phyloP scores from a whole-genome alignment of 2,113 vertebrate species.

The Bufo gargarizans region DNA sequence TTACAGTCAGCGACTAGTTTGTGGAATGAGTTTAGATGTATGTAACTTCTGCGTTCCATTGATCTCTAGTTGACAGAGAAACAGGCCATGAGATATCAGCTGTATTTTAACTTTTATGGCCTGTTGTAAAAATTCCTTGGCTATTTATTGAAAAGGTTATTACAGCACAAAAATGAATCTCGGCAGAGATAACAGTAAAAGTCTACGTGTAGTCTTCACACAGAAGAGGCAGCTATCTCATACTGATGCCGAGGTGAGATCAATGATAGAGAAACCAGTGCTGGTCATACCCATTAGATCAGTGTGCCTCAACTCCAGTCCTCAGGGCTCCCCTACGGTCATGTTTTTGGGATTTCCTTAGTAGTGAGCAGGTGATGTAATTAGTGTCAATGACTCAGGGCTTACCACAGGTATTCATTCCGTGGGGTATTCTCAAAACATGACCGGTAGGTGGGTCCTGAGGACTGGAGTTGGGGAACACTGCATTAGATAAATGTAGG shows the following conservation, averaged over 20 bases:
- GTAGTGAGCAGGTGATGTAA: too few relatives aligned
- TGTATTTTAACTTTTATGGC: constrained; percentile 35
- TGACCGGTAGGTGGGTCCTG: too few relatives aligned
- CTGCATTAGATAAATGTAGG: too few relatives aligned
- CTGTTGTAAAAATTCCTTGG: constrained; percentile 26
- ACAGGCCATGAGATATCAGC: not conserved
- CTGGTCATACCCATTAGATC: too few relatives aligned
- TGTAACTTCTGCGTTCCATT: not conserved
- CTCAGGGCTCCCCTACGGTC: too few relatives aligned
- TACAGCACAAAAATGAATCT: not conserved
- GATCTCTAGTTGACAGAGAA: not conserved
- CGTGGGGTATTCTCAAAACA: too few relatives aligned
- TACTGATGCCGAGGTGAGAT: not conserved
- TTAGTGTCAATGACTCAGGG: too few relatives aligned
- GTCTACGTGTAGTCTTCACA: not conserved
- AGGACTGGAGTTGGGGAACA: too few relatives aligned
- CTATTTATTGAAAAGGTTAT: constrained; percentile 24
- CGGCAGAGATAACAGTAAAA: not conserved
- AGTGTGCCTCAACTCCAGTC: too few relatives aligned
- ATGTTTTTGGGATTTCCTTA: too few relatives aligned
- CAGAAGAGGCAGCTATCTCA: not conserved
- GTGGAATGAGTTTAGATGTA: not conserved
- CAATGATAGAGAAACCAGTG: not conserved
- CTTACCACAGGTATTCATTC: too few relatives aligned
- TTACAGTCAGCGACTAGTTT: constrained; percentile 11